phyloP scores from a whole-genome alignment of 2,113 vertebrate species.

The Promerops cafer region DNA sequence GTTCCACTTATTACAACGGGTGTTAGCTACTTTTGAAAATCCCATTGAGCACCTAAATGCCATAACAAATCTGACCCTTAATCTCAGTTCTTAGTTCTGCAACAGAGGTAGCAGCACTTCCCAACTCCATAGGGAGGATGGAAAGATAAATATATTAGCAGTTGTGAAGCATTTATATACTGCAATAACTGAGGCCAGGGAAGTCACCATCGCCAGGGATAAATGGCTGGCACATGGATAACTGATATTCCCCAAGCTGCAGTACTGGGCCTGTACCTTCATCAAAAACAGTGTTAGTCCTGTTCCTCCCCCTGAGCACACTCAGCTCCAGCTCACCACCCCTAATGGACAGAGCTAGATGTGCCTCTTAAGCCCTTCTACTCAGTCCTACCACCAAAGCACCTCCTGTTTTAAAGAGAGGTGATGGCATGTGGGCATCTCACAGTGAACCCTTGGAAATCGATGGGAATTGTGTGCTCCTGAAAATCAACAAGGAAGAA shows the following conservation, averaged over 20 bases:
- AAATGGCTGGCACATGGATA: neutral
- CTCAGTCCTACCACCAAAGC: neutral
- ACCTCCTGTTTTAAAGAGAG: neutral
- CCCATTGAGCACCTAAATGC: conserved; percentile 38
- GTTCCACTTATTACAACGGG: neutral
- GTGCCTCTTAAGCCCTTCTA: neutral
- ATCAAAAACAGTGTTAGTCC: neutral
- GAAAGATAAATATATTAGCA: conserved; percentile 6
- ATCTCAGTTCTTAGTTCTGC: conserved; percentile 38
- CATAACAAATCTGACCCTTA: conserved; percentile 38
- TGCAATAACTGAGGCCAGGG: neutral
- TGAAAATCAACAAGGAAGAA: neutral
- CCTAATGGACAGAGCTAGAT: neutral
- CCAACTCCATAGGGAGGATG: neutral
- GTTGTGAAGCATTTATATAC: neutral
- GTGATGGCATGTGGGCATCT: neutral
- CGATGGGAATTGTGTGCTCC: neutral
- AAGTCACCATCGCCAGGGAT: neutral
- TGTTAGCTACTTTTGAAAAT: neutral
- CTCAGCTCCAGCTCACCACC: neutral
- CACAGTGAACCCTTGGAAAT: neutral
- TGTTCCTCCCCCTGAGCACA: neutral
- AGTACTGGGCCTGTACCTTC: neutral
- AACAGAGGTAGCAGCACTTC: conserved; percentile 2
- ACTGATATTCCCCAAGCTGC: neutral